Percentiles rank a stretch among this genome's conserved stretches.
These are phyloP conservation scores for Thalassophryne amazonica DNA, from an alignment of 2,797 vertebrate species.

Conservation along the genomic window DNA sequence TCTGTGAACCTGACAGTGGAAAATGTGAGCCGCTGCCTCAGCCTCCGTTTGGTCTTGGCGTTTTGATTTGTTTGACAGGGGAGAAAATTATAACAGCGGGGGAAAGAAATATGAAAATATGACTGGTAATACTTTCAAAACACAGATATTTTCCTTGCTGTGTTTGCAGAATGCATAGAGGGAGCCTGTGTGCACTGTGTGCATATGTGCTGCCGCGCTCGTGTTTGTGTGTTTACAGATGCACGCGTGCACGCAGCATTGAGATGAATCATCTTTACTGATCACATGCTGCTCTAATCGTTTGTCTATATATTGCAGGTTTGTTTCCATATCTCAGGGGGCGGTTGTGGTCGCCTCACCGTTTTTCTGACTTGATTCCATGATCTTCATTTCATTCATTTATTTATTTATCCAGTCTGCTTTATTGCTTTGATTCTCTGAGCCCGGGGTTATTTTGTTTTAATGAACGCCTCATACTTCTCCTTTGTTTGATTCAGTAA, in stretches of 20 bases:
- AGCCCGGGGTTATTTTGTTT: slow-evolving; percentile 74
- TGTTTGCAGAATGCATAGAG: slow-evolving; percentile 47
- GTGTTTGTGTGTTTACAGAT: slow-evolving; percentile 27
- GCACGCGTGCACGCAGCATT: slow-evolving; percentile 14
- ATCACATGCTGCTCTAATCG: slow-evolving; percentile 67
- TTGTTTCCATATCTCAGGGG: slow-evolving; percentile 71
- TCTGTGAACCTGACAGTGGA: slow-evolving; percentile 75
- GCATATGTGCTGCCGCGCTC: not conserved
- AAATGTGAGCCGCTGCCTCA: slow-evolving; percentile 67
- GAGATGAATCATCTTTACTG: slow-evolving; percentile 67
- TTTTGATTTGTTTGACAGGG: slow-evolving; percentile 78
- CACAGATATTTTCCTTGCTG: slow-evolving; percentile 63
- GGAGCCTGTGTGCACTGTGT: slow-evolving; percentile 11
- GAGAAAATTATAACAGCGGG: slow-evolving; percentile 73
- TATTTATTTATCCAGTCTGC: slow-evolving; percentile 69
- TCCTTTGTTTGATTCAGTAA: slow-evolving; percentile 68
- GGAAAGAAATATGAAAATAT: slow-evolving; percentile 75
- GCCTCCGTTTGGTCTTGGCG: slow-evolving; percentile 64
- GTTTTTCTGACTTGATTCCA: slow-evolving; percentile 57
- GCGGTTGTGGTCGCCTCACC: slow-evolving; percentile 56
- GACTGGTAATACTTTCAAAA: slow-evolving; percentile 69
- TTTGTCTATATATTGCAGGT: slow-evolving; percentile 73
- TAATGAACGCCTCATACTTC: slow-evolving; percentile 71
- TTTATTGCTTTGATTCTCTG: slow-evolving; percentile 68
- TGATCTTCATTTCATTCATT: slow-evolving; percentile 69